These are phyloP conservation scores for Lucilia cuprina DNA, from an alignment of 1,140 invertebrate species.

Conservation along the genomic window DNA sequence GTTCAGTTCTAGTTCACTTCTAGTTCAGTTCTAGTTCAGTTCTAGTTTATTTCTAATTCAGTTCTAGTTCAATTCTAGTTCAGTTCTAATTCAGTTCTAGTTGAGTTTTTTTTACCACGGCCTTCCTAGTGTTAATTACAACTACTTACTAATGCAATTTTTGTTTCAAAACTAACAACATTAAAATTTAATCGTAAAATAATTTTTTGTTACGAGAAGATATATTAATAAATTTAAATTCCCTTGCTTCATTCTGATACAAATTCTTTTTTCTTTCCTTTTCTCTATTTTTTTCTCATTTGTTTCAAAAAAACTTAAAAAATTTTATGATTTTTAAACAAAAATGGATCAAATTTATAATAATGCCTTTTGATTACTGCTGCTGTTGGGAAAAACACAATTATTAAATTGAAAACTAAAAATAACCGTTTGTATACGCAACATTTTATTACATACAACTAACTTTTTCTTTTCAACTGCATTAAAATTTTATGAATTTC, in stretches of 20 bases:
- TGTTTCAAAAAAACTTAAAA: background rate
- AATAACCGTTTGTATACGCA: too few relatives aligned
- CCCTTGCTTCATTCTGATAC: background rate
- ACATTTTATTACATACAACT: background rate
- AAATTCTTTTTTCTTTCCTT: background rate
- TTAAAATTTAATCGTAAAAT: background rate
- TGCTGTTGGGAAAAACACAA: background rate
- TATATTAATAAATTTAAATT: background rate
- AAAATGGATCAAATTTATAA: background rate
- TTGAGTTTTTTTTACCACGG: too few relatives aligned
- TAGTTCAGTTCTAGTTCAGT: too few relatives aligned
- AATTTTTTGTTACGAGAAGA: background rate
- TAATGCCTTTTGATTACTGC: background rate
- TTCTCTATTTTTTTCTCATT: background rate
- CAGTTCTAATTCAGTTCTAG: too few relatives aligned
- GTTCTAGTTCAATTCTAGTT: too few relatives aligned
- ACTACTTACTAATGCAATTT: too few relatives aligned
- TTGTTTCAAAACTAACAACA: background rate
- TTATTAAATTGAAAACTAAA: background rate
- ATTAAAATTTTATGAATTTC: background rate
- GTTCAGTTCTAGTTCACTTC: too few relatives aligned
- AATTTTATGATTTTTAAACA: background rate
- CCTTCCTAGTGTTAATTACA: background rate
- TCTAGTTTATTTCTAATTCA: too few relatives aligned
- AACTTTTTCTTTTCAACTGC: background rate